These are phyloP conservation scores for Halisarca cf. caerulea DNA, from an alignment of 37 sponge, comb jelly and placozoan genomes.

Conservation along the genomic window DNA sequence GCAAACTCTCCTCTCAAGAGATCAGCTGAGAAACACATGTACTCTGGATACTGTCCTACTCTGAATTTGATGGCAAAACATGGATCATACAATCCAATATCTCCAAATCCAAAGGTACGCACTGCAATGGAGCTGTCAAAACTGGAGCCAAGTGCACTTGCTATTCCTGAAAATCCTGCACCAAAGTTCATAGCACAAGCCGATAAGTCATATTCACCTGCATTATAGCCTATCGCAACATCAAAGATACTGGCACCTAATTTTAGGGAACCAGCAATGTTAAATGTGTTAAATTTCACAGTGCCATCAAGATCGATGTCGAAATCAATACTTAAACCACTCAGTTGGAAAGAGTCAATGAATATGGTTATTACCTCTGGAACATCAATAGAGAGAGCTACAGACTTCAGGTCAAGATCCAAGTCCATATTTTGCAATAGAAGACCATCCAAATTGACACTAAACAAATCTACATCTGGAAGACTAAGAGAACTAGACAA, in stretches of 20 bases:
- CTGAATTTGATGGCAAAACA: neutral
- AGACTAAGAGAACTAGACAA: neutral
- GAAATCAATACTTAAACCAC: neutral
- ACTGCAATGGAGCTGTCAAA: neutral
- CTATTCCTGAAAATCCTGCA: neutral
- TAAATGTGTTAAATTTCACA: neutral
- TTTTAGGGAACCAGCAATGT: neutral
- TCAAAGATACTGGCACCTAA: neutral
- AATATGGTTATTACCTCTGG: neutral
- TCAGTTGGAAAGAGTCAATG: neutral
- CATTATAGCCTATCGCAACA: neutral
- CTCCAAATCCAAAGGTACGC: neutral
- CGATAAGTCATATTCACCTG: neutral
- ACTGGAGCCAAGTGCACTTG: neutral
- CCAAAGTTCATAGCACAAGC: neutral
- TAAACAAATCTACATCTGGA: constrained; percentile 2
- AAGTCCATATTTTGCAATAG: neutral
- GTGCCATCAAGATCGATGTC: neutral
- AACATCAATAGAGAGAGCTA: neutral
- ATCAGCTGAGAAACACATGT: constrained; percentile 16
- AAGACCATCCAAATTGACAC: constrained; percentile 4
- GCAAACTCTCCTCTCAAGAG: constrained; percentile 5
- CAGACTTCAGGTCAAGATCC: neutral
- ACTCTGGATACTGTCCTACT: neutral
- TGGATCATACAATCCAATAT: neutral